phyloP scores from a whole-genome alignment of 1,140 invertebrate species.

The Drosophila yakuba region DNA sequence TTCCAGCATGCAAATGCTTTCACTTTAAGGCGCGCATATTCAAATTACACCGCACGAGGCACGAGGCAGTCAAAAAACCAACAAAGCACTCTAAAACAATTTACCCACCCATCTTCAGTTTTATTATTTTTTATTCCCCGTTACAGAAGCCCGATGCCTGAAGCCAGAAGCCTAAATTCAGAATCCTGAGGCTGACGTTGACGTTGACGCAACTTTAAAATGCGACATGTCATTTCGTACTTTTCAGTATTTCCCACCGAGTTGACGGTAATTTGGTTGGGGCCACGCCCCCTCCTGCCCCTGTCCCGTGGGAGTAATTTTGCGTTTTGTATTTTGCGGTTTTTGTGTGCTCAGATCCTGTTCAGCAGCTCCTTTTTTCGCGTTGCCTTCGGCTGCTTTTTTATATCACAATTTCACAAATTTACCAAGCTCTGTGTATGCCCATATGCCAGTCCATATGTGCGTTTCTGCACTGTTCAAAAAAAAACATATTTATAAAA shows the following conservation, averaged over 20 bases:
- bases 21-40: conserved; percentile 61
- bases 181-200: conserved; percentile 21
- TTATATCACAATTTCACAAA: conserved; percentile 65
- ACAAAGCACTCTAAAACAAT: conserved; percentile 79
- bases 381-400: conserved; percentile 48
- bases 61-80: conserved; percentile 60
- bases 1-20: conserved; percentile 50
- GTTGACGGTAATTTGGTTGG: conserved; percentile 29
- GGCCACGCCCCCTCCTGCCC: conserved; percentile 25
- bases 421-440: conserved; percentile 44
- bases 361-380: conserved; percentile 45
- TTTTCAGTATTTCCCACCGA: conserved; percentile 42
- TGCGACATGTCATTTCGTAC: conserved; percentile 65
- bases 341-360: conserved; percentile 48
- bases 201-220: conserved; percentile 68
- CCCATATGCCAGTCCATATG: background rate
- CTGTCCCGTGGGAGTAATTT: conserved; percentile 73
- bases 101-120: conserved; percentile 25
- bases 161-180: too few species aligned
- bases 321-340: conserved; percentile 80
- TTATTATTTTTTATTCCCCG: background rate
- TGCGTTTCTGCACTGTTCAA: conserved; percentile 31
- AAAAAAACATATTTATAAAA: conserved; percentile 3
- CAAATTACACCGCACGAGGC: conserved; percentile 37
- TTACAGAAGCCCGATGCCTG: background rate